These are phyloP conservation scores for Aquatica leii DNA, from an alignment of 2,888 invertebrate species.

Conservation along the genomic window DNA sequence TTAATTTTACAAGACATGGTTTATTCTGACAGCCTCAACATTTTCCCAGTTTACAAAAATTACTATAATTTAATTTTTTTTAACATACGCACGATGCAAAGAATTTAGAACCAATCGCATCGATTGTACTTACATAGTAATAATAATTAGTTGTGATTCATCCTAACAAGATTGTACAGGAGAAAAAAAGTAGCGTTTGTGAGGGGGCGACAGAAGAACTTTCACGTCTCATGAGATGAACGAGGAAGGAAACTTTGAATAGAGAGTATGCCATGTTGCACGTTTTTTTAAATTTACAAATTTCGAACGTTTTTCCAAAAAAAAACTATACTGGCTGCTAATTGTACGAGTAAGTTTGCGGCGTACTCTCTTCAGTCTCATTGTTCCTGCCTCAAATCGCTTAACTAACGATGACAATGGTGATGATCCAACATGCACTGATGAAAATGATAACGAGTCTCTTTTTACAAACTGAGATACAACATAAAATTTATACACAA, in stretches of 20 bases:
- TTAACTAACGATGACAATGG: constrained; percentile 49
- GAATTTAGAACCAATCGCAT: constrained; percentile 18
- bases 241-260: constrained; percentile 54
- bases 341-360: constrained; percentile 49
- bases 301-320: constrained; percentile 9
- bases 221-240: constrained; percentile 53
- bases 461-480: constrained; percentile 60
- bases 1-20: constrained; percentile 67
- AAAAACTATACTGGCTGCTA: constrained; percentile 25
- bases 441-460: constrained; percentile 49
- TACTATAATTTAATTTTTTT: constrained; percentile 20
- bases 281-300: constrained; percentile 21
- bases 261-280: constrained; percentile 51
- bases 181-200: constrained; percentile 23
- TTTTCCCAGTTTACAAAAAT: constrained; percentile 74
- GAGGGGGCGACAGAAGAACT: constrained; percentile 55
- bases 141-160: constrained; percentile 18
- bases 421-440: constrained; percentile 44
- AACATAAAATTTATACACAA: constrained; percentile 60
- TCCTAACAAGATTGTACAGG: constrained; percentile 22
- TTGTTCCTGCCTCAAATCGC: constrained; percentile 52
- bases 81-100: constrained; percentile 20
- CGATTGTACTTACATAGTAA: constrained; percentile 21
- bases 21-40: constrained; percentile 80
- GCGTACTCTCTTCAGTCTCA: constrained; percentile 62